Percentiles rank a stretch among this genome's conserved stretches.
Evolutionary conservation across 2,113 vertebrate species (phyloP).

Genomic region (Lepus americanus): DNA sequence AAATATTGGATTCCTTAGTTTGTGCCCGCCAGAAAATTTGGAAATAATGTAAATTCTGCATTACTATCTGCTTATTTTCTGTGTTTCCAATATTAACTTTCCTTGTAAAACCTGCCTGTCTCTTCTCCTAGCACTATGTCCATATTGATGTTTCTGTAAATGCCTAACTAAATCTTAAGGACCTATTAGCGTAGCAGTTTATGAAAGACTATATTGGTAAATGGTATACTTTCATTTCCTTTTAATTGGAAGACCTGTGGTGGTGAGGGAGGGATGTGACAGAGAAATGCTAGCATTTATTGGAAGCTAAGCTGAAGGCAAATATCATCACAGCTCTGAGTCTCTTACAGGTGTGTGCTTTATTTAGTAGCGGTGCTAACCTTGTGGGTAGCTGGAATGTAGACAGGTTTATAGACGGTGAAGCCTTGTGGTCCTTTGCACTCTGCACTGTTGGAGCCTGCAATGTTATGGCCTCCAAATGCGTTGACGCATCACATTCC

Average conservation of each 20-base stretch:
- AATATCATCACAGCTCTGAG: not conserved
- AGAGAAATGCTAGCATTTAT: conserved; percentile 51
- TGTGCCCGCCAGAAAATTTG: conserved; percentile 10
- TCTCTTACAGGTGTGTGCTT: conserved; percentile 68
- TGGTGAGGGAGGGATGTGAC: conserved; percentile 40
- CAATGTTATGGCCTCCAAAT: conserved; percentile 29
- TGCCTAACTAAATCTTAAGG: conserved; percentile 31
- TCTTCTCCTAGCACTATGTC: conserved; percentile 32
- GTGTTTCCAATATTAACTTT: not conserved
- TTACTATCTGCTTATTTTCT: not conserved
- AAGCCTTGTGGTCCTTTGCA: conserved; percentile 49
- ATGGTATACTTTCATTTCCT: not conserved
- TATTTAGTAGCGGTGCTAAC: not conserved
- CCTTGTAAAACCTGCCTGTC: conserved; percentile 3
- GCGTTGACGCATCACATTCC: conserved; percentile 3
- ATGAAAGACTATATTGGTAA: not conserved
- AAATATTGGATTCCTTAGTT: not conserved
- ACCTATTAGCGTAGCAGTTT: not conserved
- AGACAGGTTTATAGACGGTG: conserved; percentile 40
- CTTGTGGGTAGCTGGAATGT: conserved; percentile 36
- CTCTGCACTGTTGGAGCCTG: conserved; percentile 51
- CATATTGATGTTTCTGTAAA: conserved; percentile 62
- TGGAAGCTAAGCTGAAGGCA: conserved; percentile 57
- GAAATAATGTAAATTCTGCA: conserved; percentile 38
- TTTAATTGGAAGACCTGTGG: conserved; percentile 45